Base-by-base conservation (phyloP, 2,888 invertebrate genomes). In the Athrips mouffetella region DNA sequence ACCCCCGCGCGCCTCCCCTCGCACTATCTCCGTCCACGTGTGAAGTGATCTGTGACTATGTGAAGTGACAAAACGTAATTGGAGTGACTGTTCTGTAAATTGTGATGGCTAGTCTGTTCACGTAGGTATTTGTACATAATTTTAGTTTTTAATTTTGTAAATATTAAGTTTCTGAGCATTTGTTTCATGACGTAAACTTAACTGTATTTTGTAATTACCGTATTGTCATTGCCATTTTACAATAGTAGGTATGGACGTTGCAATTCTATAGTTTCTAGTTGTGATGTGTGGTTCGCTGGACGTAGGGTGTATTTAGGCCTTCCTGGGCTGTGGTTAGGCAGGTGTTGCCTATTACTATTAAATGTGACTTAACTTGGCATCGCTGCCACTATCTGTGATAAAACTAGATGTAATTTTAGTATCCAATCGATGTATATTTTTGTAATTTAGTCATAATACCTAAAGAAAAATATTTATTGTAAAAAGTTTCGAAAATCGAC, bases 21-120 rank as follows among this genome's bases (percentile, higher is more conserved):
- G 93, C 61, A 92, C 92, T 46, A 92, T 94, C 70, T 94, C 94
- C 78, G 94, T 94, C 77, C 94, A 94, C 86, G 94, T 94, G 78
- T 52, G 65, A 65, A 45, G 89, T 73, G 70, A 62, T 54, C 48
- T 54, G 47, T 58, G 54, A 58, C 56, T 49, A 57, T 67, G 70
- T 75, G 65, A 63, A 65, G 70, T 77, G 68, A 68, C 62, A 62
- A 63, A 45, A 54, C 55, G 58, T 54, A 49, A 47, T 27, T 49
- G 47, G 54, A 65, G 63, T 63, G 64, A 73, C 65, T 63, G 63
- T 66, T 58, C 61, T 68, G 67, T 56, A 69, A 72, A 70, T 71
- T 78, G 83, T 83, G 80, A 81, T 79, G 79, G 77, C 84, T 84
- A 84, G 83, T 84, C 83, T 73, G 74, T 75, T 80, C 76, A 70